Evolutionary conservation across 1,140 invertebrate genomes (phyloP).

Genomic region (Lethocerus indicus): DNA sequence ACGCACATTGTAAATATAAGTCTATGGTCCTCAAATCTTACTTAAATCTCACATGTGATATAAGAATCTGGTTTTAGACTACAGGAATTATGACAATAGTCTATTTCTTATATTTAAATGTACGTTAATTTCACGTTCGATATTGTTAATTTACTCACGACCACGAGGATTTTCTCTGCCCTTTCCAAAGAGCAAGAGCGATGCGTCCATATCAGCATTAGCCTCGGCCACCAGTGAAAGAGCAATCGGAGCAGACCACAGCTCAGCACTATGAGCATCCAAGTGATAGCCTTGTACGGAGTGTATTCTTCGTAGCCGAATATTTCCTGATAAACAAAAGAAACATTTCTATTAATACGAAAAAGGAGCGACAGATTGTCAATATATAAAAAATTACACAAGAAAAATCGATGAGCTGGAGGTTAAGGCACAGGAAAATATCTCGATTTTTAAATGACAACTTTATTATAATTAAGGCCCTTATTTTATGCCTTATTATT

Average conservation of each 20-base stretch:
- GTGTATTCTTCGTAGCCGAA: conserved; percentile 39
- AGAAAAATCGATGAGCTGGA: not conserved
- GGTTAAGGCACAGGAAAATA: not conserved
- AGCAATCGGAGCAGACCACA: conserved; percentile 57
- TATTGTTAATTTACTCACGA: conserved; percentile 34
- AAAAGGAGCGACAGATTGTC: not conserved
- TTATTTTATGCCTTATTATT: too few relatives aligned
- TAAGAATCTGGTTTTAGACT: too few relatives aligned
- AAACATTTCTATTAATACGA: not conserved
- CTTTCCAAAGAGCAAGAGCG: conserved; percentile 41
- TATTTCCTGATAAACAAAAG: conserved; percentile 32
- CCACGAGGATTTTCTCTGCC: conserved; percentile 62
- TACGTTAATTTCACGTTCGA: not conserved
- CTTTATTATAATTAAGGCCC: too few relatives aligned
- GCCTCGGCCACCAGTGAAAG: conserved; percentile 74
- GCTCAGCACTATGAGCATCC: conserved; percentile 43
- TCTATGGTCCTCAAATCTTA: too few relatives aligned
- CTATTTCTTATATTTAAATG: not conserved
- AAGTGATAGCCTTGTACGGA: conserved; percentile 33
- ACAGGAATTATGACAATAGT: too few relatives aligned
- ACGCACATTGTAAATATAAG: too few relatives aligned
- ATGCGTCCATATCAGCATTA: conserved; percentile 57
- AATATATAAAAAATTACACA: not conserved
- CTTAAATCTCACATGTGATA: too few relatives aligned
- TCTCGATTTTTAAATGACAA: not conserved